Percentiles rank a stretch among this genome's conserved stretches.
Conservation (phyloP, 1,140 invertebrate species). For the Halesus radiatus region DNA sequence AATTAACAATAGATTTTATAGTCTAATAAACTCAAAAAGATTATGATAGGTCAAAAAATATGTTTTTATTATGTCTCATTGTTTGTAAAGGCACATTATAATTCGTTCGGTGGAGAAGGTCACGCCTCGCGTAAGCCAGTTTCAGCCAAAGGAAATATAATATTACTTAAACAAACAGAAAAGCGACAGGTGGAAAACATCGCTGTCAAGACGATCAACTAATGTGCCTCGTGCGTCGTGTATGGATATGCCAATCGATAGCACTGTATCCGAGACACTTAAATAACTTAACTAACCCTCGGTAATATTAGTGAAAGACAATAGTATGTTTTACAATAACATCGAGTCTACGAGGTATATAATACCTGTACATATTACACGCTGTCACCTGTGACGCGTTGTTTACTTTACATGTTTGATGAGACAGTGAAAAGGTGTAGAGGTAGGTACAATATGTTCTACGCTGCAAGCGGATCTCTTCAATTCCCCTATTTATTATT, state of each 20-base stretch:
- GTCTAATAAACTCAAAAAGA: too few species aligned
- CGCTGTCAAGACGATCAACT: too few species aligned
- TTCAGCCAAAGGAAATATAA: constrained; percentile 47
- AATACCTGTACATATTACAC: constrained; percentile 53
- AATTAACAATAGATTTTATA: too few species aligned
- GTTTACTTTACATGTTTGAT: constrained; percentile 26
- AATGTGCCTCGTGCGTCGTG: not conserved
- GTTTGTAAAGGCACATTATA: constrained; percentile 48
- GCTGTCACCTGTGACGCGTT: constrained; percentile 47
- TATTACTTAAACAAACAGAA: constrained; percentile 39
- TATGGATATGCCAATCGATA: constrained; percentile 17
- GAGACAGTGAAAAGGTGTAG: constrained; percentile 33
- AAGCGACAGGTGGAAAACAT: constrained; percentile 34
- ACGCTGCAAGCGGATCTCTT: constrained; percentile 44
- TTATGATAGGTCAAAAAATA: too few species aligned
- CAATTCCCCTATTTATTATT: constrained; percentile 39
- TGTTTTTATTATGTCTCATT: not conserved
- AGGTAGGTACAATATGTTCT: not conserved
- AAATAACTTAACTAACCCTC: not conserved
- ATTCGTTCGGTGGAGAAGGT: constrained; percentile 35
- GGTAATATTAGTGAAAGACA: too few species aligned
- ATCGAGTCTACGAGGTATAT: constrained; percentile 53
- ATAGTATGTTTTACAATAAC: constrained; percentile 3
- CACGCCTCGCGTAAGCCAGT: not conserved
- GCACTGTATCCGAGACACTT: not conserved